Evolutionary conservation across 1,140 invertebrate species (phyloP).

Genomic region (Drosophila neocordata): DNA sequence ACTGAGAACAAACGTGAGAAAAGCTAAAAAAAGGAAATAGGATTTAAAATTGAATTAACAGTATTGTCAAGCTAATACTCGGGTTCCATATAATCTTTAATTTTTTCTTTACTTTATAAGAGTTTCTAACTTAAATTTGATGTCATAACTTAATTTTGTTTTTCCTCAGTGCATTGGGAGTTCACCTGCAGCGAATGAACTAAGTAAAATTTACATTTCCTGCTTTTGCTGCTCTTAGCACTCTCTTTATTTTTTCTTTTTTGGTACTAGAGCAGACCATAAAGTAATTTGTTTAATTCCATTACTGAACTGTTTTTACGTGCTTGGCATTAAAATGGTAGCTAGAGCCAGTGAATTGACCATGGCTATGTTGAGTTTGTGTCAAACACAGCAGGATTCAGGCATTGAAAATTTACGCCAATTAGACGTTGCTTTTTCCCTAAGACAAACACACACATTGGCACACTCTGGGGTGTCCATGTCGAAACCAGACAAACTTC

Average conservation of each 20-base stretch:
- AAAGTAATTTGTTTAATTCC: conserved; percentile 78
- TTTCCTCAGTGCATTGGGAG: background rate
- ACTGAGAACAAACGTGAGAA: background rate
- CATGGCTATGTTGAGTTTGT: conserved; percentile 23
- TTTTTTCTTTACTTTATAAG: too few species aligned
- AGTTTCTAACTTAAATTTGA: background rate
- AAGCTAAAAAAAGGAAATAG: background rate
- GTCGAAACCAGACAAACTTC: conserved; percentile 1
- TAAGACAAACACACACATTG: conserved; percentile 35
- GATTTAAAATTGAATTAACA: background rate
- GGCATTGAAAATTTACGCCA: conserved; percentile 68
- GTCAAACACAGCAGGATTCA: conserved; percentile 29
- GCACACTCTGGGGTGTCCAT: background rate
- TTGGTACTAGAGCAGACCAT: conserved; percentile 47
- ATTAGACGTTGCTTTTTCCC: conserved; percentile 69
- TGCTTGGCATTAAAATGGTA: conserved; percentile 61
- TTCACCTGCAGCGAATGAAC: conserved; percentile 14
- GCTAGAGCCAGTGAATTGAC: conserved; percentile 25
- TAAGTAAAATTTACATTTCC: conserved; percentile 70
- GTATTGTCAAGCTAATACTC: background rate
- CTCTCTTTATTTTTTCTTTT: background rate
- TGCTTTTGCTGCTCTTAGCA: conserved; percentile 24
- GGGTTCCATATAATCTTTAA: too few species aligned
- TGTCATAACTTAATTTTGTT: background rate
- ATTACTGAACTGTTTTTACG: conserved; percentile 61